These are phyloP conservation scores for Heliocidaris erythrogramma DNA, from an alignment of 35 echinoderm and acorn worm species.

Conservation along the genomic window DNA sequence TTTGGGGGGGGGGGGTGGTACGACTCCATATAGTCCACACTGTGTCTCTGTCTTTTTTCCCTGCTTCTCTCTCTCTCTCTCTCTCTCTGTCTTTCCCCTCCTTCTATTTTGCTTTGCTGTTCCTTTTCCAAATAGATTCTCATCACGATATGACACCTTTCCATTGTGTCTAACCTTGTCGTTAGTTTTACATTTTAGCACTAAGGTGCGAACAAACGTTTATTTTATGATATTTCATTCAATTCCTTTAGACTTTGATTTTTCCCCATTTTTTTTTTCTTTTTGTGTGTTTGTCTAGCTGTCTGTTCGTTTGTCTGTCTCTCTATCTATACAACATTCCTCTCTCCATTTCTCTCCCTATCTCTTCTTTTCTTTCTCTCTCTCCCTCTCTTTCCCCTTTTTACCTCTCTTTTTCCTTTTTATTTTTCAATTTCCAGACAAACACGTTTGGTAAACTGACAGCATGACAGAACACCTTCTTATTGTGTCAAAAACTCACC, in stretches of 20 bases:
- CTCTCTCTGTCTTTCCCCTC: background rate
- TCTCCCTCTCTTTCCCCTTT: background rate
- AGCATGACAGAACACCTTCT: background rate
- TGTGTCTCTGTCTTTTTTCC: no score
- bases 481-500: background rate
- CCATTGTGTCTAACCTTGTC: background rate
- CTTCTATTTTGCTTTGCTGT: no score
- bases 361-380: no score
- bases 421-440: background rate
- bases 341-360: no score
- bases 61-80: background rate
- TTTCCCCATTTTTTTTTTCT: no score
- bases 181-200: background rate
- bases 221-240: background rate
- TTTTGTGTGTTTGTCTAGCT: no score
- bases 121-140: background rate
- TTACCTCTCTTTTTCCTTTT: background rate
- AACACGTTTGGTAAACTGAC: background rate
- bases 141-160: background rate
- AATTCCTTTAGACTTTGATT: background rate
- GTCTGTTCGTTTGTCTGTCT: no score
- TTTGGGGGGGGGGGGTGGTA: no score
- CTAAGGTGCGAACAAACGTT: background rate
- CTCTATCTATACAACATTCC: background rate
- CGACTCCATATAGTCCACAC: no score